Conservation (phyloP, 2,797 vertebrate genomes). For the Myoxocephalus aenaeus region DNA sequence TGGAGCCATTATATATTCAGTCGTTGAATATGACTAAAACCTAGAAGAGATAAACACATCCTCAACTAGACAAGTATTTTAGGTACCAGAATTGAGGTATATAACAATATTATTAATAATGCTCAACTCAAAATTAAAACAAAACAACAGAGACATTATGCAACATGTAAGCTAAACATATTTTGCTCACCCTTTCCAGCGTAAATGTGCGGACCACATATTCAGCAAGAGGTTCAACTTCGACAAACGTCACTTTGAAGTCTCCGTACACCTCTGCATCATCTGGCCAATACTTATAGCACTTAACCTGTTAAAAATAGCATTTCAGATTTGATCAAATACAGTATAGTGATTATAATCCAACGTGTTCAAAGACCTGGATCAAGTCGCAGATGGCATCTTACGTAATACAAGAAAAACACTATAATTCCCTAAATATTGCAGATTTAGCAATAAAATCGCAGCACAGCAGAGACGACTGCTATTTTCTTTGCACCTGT, state of each 20-base stretch:
- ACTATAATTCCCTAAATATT: background rate
- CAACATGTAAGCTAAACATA: background rate
- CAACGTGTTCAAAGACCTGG: background rate
- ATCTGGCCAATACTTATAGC: constrained; percentile 99
- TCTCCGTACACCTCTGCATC: constrained; percentile 98
- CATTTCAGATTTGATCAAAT: background rate
- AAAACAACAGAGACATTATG: background rate
- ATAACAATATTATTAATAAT: background rate
- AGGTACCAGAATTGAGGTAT: background rate
- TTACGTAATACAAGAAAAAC: background rate
- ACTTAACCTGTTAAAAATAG: constrained; percentile 90
- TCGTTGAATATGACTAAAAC: background rate
- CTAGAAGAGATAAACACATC: background rate
- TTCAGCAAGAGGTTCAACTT: constrained; percentile 97
- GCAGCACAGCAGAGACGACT: background rate
- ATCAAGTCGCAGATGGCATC: background rate
- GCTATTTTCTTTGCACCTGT: background rate
- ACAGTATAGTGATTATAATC: background rate
- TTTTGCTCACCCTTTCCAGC: constrained; percentile 91
- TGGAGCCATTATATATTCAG: background rate
- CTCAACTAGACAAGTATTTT: background rate
- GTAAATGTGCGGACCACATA: constrained; percentile 99
- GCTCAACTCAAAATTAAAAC: background rate
- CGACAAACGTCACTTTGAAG: constrained; percentile 98
- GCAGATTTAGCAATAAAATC: background rate